Base-by-base conservation (phyloP, 2,888 invertebrate genomes). In the Luperina nickerlii region DNA sequence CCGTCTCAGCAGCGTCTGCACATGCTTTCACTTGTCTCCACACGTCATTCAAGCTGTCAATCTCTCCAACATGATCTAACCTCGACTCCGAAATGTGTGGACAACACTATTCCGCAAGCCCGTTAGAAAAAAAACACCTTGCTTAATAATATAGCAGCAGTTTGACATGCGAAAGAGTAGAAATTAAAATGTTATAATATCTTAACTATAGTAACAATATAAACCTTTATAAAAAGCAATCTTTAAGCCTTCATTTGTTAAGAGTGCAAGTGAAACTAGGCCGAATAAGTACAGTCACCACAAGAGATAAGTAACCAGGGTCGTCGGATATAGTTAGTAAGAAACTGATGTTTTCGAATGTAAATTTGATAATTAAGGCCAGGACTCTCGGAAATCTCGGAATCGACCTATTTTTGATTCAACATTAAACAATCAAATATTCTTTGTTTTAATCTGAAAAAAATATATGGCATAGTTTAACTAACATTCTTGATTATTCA, bases 1-100 rank as follows among this genome's bases (percentile, higher is more conserved):
- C 54, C 9, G 70, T 82, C 62, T 38, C 18, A 62, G 54, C 48
- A 66, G 57, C 72, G 71, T 48, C 72, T 74, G 65, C 74, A 48
- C 60, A 69, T 81, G 76, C 91, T 91, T 91, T 91, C 91, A 86
- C 91, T 86, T 87, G 85, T 86, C 87, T 81, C 81, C 75, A 66
- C 84, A 81, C 87, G 88, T 90, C 88, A 86, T 62, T 89, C 87
- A 84, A 82, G 75, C 62, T 54, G 66, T 75, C 84, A 83, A 86
- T 81, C 69, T 74, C 20, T 66, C 72, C 71, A 60, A 79, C 85
- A 66, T 83, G 83, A 88, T 87, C 69, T 81, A 65, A 89, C 87
- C 78, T 76, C 24, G 48, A 38, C 38, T 71, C 42, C 60, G 11
- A 72, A 79, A 83, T 84, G 82, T 87, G 82, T 79, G 78, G 81